Percentiles rank a stretch among this genome's conserved stretches.
phyloP scores from a whole-genome alignment of 2,113 vertebrate genomes.

The Cinclus cinclus region DNA sequence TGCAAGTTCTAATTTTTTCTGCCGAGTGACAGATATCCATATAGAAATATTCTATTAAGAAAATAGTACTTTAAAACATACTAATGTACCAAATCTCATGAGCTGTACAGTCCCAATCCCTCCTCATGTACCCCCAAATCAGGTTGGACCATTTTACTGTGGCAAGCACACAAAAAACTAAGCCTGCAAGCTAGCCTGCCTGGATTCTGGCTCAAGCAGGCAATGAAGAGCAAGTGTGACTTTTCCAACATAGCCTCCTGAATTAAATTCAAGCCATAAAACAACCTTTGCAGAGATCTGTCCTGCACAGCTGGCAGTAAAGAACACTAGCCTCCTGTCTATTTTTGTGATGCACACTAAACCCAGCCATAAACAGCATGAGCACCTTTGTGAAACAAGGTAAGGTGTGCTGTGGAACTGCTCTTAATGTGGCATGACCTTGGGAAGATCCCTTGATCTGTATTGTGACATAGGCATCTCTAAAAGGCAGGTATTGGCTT shows the following conservation, averaged over 20 bases:
- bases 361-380: neutral
- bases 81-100: neutral
- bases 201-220: neutral
- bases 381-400: neutral
- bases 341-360: neutral
- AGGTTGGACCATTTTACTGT: neutral
- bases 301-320: neutral
- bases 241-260: neutral
- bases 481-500: neutral
- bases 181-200: neutral
- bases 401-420: neutral
- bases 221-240: neutral
- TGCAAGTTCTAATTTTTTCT: neutral
- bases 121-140: neutral
- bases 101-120: neutral
- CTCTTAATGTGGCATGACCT: neutral
- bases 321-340: neutral
- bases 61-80: neutral
- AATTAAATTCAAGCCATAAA: neutral
- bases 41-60: neutral
- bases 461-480: fast-evolving
- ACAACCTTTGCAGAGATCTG: neutral
- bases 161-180: neutral
- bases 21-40: neutral
- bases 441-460: neutral